Percentiles rank a stretch among this genome's conserved stretches.
Conservation (phyloP, 2,797 vertebrate species). For the Brachyalestes nurse region DNA sequence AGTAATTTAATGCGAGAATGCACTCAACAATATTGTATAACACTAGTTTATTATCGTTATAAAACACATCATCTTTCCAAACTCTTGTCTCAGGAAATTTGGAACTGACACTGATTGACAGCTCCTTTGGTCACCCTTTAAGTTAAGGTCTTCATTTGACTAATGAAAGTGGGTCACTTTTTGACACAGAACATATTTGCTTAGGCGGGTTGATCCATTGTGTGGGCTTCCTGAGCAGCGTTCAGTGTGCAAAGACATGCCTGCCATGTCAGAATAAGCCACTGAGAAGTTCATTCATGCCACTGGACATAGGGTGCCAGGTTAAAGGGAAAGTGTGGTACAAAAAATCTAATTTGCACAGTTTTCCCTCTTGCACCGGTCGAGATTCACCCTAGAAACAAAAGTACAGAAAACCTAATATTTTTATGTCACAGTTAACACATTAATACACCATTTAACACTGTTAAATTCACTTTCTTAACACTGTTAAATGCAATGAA, state of each 20-base stretch:
- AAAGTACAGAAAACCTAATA: too few relatives aligned
- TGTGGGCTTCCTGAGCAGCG: background rate
- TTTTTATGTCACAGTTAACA: too few relatives aligned
- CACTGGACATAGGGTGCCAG: background rate
- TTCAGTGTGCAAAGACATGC: background rate
- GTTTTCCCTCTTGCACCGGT: background rate
- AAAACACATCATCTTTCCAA: background rate
- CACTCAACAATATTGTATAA: background rate
- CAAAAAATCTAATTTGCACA: background rate
- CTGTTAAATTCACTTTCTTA: too few relatives aligned
- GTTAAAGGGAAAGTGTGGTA: too few relatives aligned
- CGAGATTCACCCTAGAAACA: too few relatives aligned
- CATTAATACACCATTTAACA: too few relatives aligned
- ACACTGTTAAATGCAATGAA: too few relatives aligned
- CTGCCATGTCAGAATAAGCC: background rate
- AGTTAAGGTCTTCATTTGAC: background rate
- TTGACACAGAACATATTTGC: background rate
- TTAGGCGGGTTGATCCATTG: background rate
- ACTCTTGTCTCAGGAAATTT: background rate
- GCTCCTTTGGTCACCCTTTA: background rate
- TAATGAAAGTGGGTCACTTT: background rate
- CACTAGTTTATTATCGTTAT: constrained; percentile 5
- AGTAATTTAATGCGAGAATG: too few relatives aligned
- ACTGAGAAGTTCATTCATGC: too few relatives aligned
- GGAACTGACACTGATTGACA: background rate